Conservation (phyloP, 2,797 vertebrate genomes). For the Halcyon badia region DNA sequence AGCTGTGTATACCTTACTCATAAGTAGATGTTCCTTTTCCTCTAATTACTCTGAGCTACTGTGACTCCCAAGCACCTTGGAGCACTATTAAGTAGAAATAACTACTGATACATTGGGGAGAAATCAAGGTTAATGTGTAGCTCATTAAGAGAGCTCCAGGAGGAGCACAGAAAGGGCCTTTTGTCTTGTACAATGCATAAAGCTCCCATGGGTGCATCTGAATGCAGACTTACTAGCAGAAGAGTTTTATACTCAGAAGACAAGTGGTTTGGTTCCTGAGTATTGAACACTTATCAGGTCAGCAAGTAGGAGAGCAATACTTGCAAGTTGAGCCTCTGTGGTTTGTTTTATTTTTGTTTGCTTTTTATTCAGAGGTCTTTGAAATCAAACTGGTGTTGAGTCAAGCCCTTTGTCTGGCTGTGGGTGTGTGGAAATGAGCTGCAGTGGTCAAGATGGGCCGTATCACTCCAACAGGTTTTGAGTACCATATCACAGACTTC, state of each 20-base stretch:
- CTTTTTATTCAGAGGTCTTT: neutral
- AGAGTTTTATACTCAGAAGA: neutral
- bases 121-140: neutral
- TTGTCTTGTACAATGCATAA: neutral
- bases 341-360: neutral
- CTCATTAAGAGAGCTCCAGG: neutral
- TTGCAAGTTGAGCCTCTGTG: neutral
- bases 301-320: neutral
- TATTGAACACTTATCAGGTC: neutral
- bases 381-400: neutral
- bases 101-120: neutral
- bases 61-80: neutral
- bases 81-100: constrained; percentile 25
- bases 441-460: neutral
- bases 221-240: neutral
- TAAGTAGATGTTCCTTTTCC: constrained; percentile 21
- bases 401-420: neutral
- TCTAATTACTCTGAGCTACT: constrained; percentile 6
- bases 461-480: neutral
- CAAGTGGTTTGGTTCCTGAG: neutral
- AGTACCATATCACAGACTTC: neutral
- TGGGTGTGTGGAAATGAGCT: neutral
- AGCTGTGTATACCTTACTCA: neutral
- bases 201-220: neutral
- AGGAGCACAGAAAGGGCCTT: neutral